Base-by-base conservation (phyloP, 2,113 vertebrate genomes). In the Nestor notabilis region DNA sequence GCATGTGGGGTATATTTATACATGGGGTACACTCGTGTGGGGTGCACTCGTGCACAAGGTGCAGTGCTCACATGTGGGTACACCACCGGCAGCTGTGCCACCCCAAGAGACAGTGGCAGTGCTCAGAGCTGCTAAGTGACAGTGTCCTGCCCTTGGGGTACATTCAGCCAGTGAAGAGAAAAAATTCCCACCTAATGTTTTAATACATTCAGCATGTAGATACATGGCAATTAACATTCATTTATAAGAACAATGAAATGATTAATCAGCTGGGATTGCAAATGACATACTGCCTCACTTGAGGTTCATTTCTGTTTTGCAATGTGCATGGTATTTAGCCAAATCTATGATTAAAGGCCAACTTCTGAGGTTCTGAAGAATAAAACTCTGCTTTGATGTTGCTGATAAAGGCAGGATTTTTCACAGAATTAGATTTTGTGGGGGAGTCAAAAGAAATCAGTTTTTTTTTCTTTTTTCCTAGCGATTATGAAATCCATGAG, bases 261-360 rank as follows among this genome's bases (percentile, higher is more conserved):
- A 96, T 94, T 93, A 93, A 92, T 96, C 93, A 90, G 53, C 68
- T 66, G 95, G 64, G 68, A 90, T 83, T 83, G 93, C 88, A 75
- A 55, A 63, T 17, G 68, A 63, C 55, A 46, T 29, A 3, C 74
- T 49, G 25, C 56, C n/a, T 63, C 79, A 49, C 63, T 91, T 0
- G 10, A 70, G 70, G 58, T 33, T 86, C 23, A 11, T 74, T 95
- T 66, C 33, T 66, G 56, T 28, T 96, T 65, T 80, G 69, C 70
- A 15, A 33, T 19, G 2, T 41, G 39, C 18, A 0, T 17, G 31
- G 41, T 58, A 19, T 94, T 96, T 75, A 47, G 64, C 68, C 58
- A 66, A 71, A 93, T 31, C 84, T 47, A 39, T 75, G 79, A 86
- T 93, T 81, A 94, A 96, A 97, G 91, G 81, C 49, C 68, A 50